These are phyloP conservation scores for Amphiprion clarkii DNA, from an alignment of 2,797 vertebrate species.

Conservation along the genomic window DNA sequence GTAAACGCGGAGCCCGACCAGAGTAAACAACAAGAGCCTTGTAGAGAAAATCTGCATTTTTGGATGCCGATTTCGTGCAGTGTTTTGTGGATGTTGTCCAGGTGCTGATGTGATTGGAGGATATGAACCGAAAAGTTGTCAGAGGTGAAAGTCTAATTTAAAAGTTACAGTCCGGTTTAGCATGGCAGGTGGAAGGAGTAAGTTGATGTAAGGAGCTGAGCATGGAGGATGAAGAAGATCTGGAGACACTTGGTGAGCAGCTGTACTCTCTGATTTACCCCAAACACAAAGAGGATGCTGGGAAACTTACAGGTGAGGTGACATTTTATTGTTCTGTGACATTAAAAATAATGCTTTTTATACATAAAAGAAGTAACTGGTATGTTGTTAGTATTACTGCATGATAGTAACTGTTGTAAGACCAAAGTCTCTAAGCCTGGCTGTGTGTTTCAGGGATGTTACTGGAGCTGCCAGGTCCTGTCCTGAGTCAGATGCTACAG, in stretches of 20 bases:
- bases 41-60: not conserved
- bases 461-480: slow-evolving; percentile 83
- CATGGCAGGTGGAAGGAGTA: slow-evolving; percentile 2
- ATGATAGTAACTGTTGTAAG: not conserved
- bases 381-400: too few species aligned
- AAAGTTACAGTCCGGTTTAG: not conserved
- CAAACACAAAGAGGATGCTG: slow-evolving; percentile 80
- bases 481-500: slow-evolving; percentile 83
- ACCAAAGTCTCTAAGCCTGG: not conserved
- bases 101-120: slow-evolving; percentile 2
- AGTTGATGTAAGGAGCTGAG: slow-evolving; percentile 24
- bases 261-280: slow-evolving; percentile 81
- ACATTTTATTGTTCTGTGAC: not conserved
- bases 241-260: slow-evolving; percentile 84
- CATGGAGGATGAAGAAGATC: slow-evolving; percentile 81
- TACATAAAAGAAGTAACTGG: too few species aligned
- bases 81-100: slow-evolving; percentile 1
- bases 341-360: not conserved
- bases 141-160: not conserved
- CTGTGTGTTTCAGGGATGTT: slow-evolving; percentile 84
- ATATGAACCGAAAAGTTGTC: slow-evolving; percentile 30
- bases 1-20: accelerated
- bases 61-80: not conserved
- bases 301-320: slow-evolving; percentile 86
- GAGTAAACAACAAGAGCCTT: accelerated